These are phyloP conservation scores for Gouania willdenowi DNA, from an alignment of 2,797 vertebrate genomes.

Conservation along the genomic window DNA sequence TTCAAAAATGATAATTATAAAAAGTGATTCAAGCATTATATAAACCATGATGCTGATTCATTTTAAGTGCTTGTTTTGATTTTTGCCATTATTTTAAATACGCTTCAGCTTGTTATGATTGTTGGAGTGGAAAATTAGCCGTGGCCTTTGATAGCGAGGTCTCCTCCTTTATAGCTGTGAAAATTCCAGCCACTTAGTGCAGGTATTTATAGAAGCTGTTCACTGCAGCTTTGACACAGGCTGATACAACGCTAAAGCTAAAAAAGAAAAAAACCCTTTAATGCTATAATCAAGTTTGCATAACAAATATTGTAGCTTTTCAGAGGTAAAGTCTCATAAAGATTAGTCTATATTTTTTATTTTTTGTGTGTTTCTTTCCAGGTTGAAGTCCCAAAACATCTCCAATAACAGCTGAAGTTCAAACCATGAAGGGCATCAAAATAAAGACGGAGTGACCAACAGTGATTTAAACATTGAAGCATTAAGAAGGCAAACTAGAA, in stretches of 20 bases:
- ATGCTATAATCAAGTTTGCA: too few species aligned
- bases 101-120: slow-evolving; percentile 19
- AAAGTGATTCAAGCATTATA: too few species aligned
- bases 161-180: slow-evolving; percentile 48
- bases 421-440: slow-evolving; percentile 10
- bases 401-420: slow-evolving; percentile 35
- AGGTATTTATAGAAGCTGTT: slow-evolving; percentile 71
- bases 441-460: slow-evolving; percentile 21
- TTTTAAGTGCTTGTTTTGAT: too few species aligned
- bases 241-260: slow-evolving; percentile 41
- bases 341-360: background rate
- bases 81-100: too few species aligned
- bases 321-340: too few species aligned
- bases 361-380: slow-evolving; percentile 20
- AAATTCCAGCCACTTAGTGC: slow-evolving; percentile 71
- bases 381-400: slow-evolving; percentile 61
- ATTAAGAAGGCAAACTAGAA: slow-evolving; percentile 10
- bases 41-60: too few species aligned
- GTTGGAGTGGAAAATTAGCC: slow-evolving; percentile 62
- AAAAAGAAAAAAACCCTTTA: too few species aligned
- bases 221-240: slow-evolving; percentile 54
- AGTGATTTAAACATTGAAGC: slow-evolving; percentile 1
- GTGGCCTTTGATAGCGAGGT: slow-evolving; percentile 52
- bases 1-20: too few species aligned
- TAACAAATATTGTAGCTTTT: too few species aligned